Evolutionary conservation across 2,113 vertebrate species (phyloP).

Genomic region (Lophotis ruficrista): DNA sequence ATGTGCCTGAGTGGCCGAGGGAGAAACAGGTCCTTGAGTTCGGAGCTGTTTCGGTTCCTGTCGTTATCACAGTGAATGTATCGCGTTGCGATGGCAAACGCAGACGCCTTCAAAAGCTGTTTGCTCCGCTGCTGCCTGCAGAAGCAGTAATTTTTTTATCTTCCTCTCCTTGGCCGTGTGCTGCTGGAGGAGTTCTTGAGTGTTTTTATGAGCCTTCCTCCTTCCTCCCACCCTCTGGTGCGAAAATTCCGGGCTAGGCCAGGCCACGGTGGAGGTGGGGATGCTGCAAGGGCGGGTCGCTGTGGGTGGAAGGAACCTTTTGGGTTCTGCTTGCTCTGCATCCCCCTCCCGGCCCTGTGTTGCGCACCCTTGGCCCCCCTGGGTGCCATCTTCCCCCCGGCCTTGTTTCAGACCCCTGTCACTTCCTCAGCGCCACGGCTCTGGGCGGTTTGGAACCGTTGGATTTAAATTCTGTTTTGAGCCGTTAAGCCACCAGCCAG

Average conservation of each 20-base stretch:
- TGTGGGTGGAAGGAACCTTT: not conserved
- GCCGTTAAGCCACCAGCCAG: not conserved
- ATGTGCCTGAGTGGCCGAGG: not conserved
- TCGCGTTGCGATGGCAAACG: rapidly evolving
- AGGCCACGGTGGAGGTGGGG: not conserved
- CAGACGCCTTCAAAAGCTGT: not conserved
- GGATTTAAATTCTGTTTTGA: not conserved
- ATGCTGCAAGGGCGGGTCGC: not conserved
- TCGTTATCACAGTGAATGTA: rapidly evolving
- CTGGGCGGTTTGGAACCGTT: not conserved
- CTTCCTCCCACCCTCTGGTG: not conserved
- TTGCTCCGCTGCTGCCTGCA: not conserved
- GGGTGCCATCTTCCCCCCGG: too few species aligned
- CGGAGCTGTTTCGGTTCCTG: not conserved
- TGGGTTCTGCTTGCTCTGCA: not conserved
- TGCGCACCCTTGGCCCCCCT: not conserved
- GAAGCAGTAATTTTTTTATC: not conserved
- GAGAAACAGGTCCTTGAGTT: not conserved
- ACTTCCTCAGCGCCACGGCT: not conserved
- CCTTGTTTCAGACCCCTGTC: not conserved
- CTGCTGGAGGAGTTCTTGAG: not conserved
- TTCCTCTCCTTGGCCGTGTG: not conserved
- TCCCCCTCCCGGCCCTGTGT: not conserved
- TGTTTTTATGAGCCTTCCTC: not conserved
- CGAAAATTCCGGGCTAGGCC: not conserved